Evolutionary conservation across 2,797 vertebrate species (phyloP).

Genomic region (Poeciliopsis turneri): DNA sequence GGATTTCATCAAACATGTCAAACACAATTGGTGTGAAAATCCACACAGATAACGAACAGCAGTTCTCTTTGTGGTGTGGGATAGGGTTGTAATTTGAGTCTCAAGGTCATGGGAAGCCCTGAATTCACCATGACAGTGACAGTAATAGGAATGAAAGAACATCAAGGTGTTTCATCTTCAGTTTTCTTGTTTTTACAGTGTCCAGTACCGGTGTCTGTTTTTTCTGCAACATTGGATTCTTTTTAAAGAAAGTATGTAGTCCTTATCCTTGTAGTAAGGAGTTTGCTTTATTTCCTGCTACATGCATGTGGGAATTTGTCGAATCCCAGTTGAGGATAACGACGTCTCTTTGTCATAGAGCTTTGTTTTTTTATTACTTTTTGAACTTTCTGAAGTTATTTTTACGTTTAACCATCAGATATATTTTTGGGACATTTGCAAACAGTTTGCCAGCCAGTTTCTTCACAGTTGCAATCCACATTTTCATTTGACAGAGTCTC

Average conservation of each 20-base stretch:
- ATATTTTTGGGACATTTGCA: not conserved
- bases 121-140: slow-evolving; percentile 46
- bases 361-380: not conserved
- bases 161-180: slow-evolving; percentile 36
- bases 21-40: slow-evolving; percentile 52
- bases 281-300: not conserved
- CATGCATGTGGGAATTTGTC: not conserved
- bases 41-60: slow-evolving; percentile 46
- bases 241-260: not conserved
- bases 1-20: slow-evolving; percentile 56
- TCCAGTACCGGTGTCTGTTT: not conserved
- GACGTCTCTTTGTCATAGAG: not conserved
- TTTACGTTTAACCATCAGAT: not conserved
- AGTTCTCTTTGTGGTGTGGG: slow-evolving; percentile 24
- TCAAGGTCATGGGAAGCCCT: slow-evolving; percentile 37
- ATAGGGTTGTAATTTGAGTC: slow-evolving; percentile 49
- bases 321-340: not conserved
- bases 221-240: slow-evolving; percentile 3
- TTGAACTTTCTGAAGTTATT: not conserved
- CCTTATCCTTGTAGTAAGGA: not conserved
- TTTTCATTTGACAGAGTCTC: not conserved
- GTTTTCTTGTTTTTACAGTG: slow-evolving; percentile 41
- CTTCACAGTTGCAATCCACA: not conserved
- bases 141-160: slow-evolving; percentile 44
- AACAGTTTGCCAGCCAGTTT: not conserved